phyloP scores from a whole-genome alignment of 2,113 vertebrate species.

The Galbula dea region DNA sequence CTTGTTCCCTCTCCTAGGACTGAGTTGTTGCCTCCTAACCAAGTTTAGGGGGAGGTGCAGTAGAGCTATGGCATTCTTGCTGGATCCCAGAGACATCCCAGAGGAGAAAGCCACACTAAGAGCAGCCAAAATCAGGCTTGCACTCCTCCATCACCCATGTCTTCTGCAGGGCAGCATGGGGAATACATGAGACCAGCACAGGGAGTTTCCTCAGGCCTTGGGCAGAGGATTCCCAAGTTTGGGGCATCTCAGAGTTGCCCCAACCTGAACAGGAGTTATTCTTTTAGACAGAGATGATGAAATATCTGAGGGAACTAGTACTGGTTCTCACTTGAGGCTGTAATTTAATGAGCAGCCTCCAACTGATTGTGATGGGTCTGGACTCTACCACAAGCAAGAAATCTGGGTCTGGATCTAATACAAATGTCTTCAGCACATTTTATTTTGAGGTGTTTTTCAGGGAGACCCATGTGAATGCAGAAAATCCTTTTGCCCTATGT shows the following conservation, averaged over 20 bases:
- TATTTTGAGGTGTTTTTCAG: neutral
- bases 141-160: neutral
- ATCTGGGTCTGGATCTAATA: neutral
- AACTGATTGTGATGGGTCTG: neutral
- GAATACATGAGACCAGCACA: fast-evolving
- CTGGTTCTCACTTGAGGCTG: neutral
- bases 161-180: neutral
- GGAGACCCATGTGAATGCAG: neutral
- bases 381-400: neutral
- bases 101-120: neutral
- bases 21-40: neutral
- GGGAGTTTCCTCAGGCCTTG: neutral
- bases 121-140: neutral
- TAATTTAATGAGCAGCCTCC: neutral
- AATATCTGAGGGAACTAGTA: neutral
- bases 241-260: neutral
- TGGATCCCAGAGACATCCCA: neutral
- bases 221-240: neutral
- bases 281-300: neutral
- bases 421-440: neutral
- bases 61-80: neutral
- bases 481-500: neutral
- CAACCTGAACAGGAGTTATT: neutral
- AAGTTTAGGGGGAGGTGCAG: neutral
- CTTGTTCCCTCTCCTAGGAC: neutral